Percentiles rank a stretch among this genome's conserved stretches.
Conservation (phyloP, 2,797 vertebrate genomes). For the Eospalax fontanierii region DNA sequence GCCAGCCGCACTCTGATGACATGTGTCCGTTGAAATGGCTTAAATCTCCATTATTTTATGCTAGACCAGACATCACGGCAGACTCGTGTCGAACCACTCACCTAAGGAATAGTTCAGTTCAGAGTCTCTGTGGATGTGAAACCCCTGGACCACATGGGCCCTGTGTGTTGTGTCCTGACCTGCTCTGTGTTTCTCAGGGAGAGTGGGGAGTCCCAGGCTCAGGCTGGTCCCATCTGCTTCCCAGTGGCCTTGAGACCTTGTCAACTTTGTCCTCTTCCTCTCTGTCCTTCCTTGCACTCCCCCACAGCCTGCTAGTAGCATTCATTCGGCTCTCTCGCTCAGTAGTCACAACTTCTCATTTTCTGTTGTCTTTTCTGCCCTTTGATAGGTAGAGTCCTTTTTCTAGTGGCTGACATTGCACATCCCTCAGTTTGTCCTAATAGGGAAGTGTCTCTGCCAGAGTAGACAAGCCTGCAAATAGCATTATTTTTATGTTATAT, state of each 20-base stretch:
- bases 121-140: neutral
- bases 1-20: neutral
- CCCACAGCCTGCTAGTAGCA: neutral
- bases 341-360: rapidly evolving
- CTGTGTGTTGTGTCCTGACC: rapidly evolving
- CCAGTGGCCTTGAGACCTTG: no score
- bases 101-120: neutral
- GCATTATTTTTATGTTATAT: slow-evolving; percentile 60
- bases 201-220: neutral
- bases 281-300: neutral
- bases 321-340: neutral
- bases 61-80: neutral
- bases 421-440: slow-evolving; percentile 43
- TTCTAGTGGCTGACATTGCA: neutral
- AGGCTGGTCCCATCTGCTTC: neutral
- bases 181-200: rapidly evolving
- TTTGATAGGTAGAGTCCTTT: neutral
- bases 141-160: neutral
- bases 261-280: neutral
- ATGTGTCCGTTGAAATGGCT: rapidly evolving
- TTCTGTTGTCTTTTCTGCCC: neutral
- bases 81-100: neutral
- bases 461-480: neutral
- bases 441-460: slow-evolving; percentile 62
- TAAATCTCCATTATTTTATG: no score